Conservation (phyloP, 2,888 invertebrate genomes). For the Adelphocoris suturalis region DNA sequence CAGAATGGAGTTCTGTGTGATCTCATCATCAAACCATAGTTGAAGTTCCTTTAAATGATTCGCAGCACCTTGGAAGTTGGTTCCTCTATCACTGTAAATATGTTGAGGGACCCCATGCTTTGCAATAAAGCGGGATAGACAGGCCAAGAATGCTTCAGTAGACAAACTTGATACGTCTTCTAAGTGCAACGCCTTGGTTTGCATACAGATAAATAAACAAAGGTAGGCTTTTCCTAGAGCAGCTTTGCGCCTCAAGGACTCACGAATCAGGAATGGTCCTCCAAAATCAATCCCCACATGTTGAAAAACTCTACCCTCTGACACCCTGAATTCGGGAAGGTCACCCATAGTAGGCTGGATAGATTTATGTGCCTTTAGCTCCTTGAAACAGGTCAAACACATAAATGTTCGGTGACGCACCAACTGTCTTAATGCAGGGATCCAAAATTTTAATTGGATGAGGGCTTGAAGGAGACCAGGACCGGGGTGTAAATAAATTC, state of each 20-base stretch:
- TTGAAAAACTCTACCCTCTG: too few species aligned
- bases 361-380: too few species aligned
- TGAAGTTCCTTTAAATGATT: too few species aligned
- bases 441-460: constrained; percentile 58
- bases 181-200: constrained; percentile 77
- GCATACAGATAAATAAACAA: constrained; percentile 76
- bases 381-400: constrained; percentile 65
- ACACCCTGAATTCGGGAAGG: too few species aligned
- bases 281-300: too few species aligned
- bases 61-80: constrained; percentile 77
- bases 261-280: too few species aligned
- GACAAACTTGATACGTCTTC: constrained; percentile 77
- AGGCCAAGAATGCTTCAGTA: too few species aligned
- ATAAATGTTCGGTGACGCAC: constrained; percentile 37
- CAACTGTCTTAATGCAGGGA: constrained; percentile 50
- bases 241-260: constrained; percentile 72
- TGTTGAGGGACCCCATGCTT: constrained; percentile 76
- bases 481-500: too few species aligned
- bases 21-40: constrained; percentile 41
- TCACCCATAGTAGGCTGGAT: too few species aligned
- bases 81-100: constrained; percentile 77
- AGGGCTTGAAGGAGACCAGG: too few species aligned
- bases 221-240: constrained; percentile 76
- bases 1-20: constrained; percentile 70
- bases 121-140: constrained; percentile 77